Conservation (phyloP, 2,113 vertebrate genomes). For the Microtus montanus region DNA sequence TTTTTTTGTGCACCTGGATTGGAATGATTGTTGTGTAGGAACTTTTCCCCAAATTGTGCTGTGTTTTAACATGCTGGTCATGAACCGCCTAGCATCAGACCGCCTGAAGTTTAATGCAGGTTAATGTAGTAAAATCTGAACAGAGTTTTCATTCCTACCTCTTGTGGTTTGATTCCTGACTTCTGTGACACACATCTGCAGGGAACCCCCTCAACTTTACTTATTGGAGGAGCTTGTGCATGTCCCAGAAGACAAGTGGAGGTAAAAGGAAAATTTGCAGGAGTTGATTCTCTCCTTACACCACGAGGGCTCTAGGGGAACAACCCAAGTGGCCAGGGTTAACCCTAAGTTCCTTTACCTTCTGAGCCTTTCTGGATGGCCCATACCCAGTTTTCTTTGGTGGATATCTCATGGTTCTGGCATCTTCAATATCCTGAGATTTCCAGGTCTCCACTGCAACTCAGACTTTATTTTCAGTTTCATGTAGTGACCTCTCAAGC, state of each 20-base stretch:
- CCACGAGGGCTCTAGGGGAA: background rate
- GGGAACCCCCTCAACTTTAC: background rate
- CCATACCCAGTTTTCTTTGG: background rate
- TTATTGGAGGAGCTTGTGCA: background rate
- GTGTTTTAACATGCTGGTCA: background rate
- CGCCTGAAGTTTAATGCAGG: background rate
- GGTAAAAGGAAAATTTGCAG: background rate
- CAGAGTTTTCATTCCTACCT: background rate
- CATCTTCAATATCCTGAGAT: background rate
- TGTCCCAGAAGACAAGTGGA: background rate
- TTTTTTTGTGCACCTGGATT: background rate
- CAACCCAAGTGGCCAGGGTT: background rate
- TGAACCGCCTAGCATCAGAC: background rate
- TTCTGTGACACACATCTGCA: background rate
- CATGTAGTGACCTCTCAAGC: background rate
- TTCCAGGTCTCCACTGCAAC: background rate
- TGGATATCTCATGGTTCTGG: background rate
- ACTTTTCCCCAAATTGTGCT: background rate
- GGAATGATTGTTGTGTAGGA: background rate
- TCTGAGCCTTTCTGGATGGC: background rate
- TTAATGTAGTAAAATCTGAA: background rate
- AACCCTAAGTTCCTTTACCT: background rate
- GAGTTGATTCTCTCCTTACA: background rate
- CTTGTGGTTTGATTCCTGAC: background rate
- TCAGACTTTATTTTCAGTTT: background rate